These are phyloP conservation scores for Melanerpes aurifrons DNA, from an alignment of 2,113 vertebrate genomes.

Conservation along the genomic window DNA sequence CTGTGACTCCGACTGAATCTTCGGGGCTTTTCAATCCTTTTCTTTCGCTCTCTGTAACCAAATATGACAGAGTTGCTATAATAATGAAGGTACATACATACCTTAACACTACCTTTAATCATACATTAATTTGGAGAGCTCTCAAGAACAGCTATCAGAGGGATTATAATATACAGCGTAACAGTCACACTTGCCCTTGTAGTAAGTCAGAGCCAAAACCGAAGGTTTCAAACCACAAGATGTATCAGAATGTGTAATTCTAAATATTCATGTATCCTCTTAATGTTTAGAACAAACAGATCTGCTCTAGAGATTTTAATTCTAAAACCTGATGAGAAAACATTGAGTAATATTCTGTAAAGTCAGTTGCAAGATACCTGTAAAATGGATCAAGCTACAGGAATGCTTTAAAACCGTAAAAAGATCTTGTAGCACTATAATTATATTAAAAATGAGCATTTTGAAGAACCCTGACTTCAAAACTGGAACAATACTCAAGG, in stretches of 20 bases:
- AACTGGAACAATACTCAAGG: not conserved
- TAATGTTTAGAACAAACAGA: not conserved
- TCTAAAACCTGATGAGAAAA: not conserved
- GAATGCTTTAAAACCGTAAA: not conserved
- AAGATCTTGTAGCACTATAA: not conserved
- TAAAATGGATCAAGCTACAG: not conserved
- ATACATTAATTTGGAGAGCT: not conserved
- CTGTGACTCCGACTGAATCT: constrained; percentile 89
- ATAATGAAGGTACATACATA: not conserved
- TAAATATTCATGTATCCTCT: not conserved
- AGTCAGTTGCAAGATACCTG: not conserved
- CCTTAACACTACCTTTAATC: not conserved
- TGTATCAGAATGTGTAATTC: not conserved
- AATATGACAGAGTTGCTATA: constrained; percentile 9
- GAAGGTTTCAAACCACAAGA: not conserved
- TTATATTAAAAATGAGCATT: not conserved
- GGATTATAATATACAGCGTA: not conserved
- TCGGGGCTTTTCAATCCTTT: constrained; percentile 88
- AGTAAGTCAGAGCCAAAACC: not conserved
- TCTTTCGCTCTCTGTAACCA: constrained; percentile 89
- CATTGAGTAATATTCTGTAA: not conserved
- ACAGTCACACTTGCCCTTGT: not conserved
- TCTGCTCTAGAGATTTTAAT: not conserved
- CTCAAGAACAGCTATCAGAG: not conserved
- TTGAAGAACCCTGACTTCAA: not conserved